Conservation (phyloP, 2,113 vertebrate species). For the Prochilodus magdalenae region DNA sequence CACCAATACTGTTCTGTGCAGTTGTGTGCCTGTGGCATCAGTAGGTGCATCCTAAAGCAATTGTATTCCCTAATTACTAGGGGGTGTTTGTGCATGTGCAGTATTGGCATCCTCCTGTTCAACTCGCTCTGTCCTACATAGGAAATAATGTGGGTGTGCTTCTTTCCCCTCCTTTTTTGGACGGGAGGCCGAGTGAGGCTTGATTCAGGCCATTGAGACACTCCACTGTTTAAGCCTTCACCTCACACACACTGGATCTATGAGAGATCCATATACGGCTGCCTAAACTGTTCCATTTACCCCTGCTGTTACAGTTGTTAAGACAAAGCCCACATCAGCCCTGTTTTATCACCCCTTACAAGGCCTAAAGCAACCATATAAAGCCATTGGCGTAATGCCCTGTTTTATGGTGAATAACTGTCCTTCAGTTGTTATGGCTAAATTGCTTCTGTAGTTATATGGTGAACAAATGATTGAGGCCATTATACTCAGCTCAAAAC, state of each 20-base stretch:
- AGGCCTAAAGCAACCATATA: conserved; percentile 37
- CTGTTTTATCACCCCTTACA: conserved; percentile 51
- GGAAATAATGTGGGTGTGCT: background rate
- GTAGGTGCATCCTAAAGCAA: no score
- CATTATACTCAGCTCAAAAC: background rate
- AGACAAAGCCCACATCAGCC: conserved; percentile 48
- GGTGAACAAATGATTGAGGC: background rate
- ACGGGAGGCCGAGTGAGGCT: conserved; percentile 21
- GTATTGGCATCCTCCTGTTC: background rate
- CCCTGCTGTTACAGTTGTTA: conserved; percentile 44
- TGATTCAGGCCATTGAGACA: conserved; percentile 53
- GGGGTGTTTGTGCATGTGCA: background rate
- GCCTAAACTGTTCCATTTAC: conserved; percentile 43
- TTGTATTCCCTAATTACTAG: no score
- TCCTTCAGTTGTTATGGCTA: background rate
- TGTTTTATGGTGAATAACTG: conserved; percentile 9
- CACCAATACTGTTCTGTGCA: background rate
- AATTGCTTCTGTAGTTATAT: background rate
- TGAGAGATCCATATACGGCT: conserved; percentile 68
- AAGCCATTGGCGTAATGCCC: conserved; percentile 15
- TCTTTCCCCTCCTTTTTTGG: conserved; percentile 76
- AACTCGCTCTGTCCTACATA: background rate
- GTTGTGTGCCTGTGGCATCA: no score
- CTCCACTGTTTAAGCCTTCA: conserved; percentile 46
- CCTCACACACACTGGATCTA: conserved; percentile 54